phyloP scores from a whole-genome alignment of 2,113 vertebrate species.

The Cebidichthys violaceus region DNA sequence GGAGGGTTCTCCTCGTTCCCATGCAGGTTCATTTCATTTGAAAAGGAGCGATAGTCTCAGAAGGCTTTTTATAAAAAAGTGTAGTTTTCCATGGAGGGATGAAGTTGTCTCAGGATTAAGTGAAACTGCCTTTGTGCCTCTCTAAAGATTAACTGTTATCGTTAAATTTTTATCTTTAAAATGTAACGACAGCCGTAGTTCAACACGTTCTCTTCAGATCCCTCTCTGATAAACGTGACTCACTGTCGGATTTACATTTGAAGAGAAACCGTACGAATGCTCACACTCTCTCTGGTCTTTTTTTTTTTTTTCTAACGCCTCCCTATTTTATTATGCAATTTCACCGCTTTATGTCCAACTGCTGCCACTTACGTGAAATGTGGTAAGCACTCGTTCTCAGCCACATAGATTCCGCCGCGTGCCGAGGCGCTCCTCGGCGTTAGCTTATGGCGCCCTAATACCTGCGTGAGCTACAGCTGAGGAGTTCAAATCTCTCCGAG shows the following conservation, averaged over 20 bases:
- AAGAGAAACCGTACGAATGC: neutral
- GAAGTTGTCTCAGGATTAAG: neutral
- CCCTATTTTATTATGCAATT: conserved; percentile 61
- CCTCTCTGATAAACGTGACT: conserved; percentile 4
- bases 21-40: conserved; percentile 39
- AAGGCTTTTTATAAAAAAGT: neutral
- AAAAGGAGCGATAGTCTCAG: conserved; percentile 19
- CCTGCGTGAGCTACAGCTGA: conserved; percentile 33
- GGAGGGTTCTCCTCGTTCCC: conserved; percentile 18
- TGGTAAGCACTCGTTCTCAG: conserved; percentile 5
- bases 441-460: conserved; percentile 13
- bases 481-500: conserved; percentile 23
- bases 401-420: neutral
- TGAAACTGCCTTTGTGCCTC: neutral
- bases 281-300: conserved; percentile 27
- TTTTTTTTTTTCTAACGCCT: conserved; percentile 12
- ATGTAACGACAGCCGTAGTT: conserved; percentile 12
- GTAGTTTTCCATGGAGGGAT: neutral
- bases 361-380: conserved; percentile 39
- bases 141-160: neutral
- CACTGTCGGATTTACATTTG: conserved; percentile 26
- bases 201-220: neutral
- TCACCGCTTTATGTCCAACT: conserved; percentile 49
- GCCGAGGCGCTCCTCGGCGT: neutral
- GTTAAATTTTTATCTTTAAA: conserved; percentile 5